Evolutionary conservation across 2,888 invertebrate species (phyloP).

Genomic region (Agrotis ipsilon): DNA sequence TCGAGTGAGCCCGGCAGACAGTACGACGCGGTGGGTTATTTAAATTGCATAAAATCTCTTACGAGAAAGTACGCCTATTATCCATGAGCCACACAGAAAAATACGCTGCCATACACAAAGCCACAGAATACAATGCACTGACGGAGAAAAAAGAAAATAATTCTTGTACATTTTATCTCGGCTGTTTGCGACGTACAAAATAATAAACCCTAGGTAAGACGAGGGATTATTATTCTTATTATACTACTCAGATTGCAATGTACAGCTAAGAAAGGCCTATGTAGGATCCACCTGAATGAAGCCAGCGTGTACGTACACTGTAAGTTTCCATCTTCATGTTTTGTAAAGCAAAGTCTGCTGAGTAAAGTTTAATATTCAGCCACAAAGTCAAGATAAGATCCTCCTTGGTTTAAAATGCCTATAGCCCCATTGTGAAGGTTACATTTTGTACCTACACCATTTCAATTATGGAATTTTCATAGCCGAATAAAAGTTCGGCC

Average conservation of each 20-base stretch:
- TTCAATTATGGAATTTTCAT: constrained; percentile 45
- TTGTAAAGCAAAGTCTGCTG: constrained; percentile 28
- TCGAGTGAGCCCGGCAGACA: constrained; percentile 36
- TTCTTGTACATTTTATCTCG: constrained; percentile 5
- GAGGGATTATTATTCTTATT: constrained; percentile 11
- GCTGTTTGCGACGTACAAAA: constrained; percentile 17
- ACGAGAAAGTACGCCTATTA: constrained; percentile 51
- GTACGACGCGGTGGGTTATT: constrained; percentile 40
- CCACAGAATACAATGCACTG: constrained; percentile 22
- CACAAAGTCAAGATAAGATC: constrained; percentile 50
- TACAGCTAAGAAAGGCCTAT: constrained; percentile 10
- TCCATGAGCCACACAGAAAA: constrained; percentile 39
- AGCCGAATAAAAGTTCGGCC: constrained; percentile 33
- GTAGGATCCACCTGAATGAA: constrained; percentile 14
- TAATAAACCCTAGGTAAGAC: constrained; percentile 14
- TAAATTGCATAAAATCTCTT: constrained; percentile 59
- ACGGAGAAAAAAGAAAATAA: constrained; percentile 15
- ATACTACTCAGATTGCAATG: constrained; percentile 2
- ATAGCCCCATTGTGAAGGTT: constrained; percentile 43
- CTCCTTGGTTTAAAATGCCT: constrained; percentile 43
- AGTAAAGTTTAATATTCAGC: constrained; percentile 50
- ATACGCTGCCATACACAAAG: constrained; percentile 32
- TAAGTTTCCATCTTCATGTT: constrained; percentile 8
- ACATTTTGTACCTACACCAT: constrained; percentile 40
- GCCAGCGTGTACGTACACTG: not conserved